Evolutionary conservation across 2,888 invertebrate species (phyloP).

Genomic region (Meandrusa payeni): DNA sequence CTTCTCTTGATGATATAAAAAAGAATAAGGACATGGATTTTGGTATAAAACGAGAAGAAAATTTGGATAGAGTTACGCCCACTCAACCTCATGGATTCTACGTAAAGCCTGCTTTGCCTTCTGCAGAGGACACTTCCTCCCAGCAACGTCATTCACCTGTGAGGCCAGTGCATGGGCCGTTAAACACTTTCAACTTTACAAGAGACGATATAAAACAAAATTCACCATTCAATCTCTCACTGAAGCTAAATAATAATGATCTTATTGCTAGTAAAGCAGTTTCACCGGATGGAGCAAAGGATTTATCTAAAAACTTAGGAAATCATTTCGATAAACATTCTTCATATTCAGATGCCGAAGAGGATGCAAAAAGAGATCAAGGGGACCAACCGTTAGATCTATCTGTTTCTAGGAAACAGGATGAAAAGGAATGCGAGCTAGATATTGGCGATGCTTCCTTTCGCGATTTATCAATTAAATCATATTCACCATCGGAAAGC

Average conservation of each 20-base stretch:
- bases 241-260: conserved; percentile 59
- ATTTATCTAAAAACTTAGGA: conserved; percentile 53
- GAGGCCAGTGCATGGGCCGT: conserved; percentile 72
- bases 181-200: conserved; percentile 53
- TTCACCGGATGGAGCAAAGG: conserved; percentile 55
- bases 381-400: conserved; percentile 88
- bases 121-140: conserved; percentile 83
- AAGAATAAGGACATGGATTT: conserved; percentile 58
- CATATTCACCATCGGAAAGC: conserved; percentile 71
- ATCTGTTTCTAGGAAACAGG: conserved; percentile 81
- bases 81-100: conserved; percentile 66
- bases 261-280: conserved; percentile 44
- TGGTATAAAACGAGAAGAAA: conserved; percentile 53
- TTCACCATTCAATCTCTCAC: conserved; percentile 59
- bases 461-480: conserved; percentile 64
- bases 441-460: conserved; percentile 66
- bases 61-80: conserved; percentile 78
- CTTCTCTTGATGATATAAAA: conserved; percentile 63
- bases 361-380: conserved; percentile 63
- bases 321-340: conserved; percentile 54
- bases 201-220: conserved; percentile 60
- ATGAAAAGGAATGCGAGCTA: conserved; percentile 61
- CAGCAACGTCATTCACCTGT: conserved; percentile 85
- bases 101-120: conserved; percentile 84
- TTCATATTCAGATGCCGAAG: conserved; percentile 60